A percentile compares a stretch with the other conserved stretches of the same genome.
Evolutionary conservation across 2,888 invertebrate genomes (phyloP).

Genomic region (Tipula helvola): DNA sequence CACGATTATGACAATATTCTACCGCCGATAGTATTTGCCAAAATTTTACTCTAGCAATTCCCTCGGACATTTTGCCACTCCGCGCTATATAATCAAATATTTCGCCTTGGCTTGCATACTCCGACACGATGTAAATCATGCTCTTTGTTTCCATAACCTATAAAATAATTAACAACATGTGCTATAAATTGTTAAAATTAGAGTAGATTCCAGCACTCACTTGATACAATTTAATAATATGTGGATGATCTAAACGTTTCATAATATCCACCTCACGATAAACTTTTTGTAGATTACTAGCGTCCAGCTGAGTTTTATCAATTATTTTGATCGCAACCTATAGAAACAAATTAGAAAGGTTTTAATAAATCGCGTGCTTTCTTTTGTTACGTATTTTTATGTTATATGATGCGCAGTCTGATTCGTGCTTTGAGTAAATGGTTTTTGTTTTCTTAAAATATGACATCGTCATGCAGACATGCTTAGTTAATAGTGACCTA

Average conservation of each 20-base stretch:
- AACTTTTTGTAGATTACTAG: constrained; percentile 86
- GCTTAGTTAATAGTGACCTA: neutral
- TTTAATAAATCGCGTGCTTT: neutral
- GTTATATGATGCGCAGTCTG: neutral
- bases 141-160: constrained; percentile 98
- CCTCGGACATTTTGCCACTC: constrained; percentile 88
- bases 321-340: constrained; percentile 95
- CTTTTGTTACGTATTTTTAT: neutral
- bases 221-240: constrained; percentile 95
- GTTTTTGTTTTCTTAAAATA: neutral
- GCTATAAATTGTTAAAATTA: neutral
- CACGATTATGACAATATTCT: constrained; percentile 87
- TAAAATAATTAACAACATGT: constrained; percentile 12
- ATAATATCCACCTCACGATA: constrained; percentile 96
- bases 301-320: constrained; percentile 84
- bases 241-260: constrained; percentile 92
- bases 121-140: constrained; percentile 96
- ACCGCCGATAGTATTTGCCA: constrained; percentile 95
- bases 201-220: constrained; percentile 36
- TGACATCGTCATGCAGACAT: neutral
- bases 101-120: constrained; percentile 95
- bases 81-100: constrained; percentile 92
- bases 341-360: constrained; percentile 34
- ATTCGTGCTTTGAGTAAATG: neutral
- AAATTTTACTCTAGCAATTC: constrained; percentile 82